A percentile compares a stretch with the other conserved stretches of the same genome.
Evolutionary conservation across 2,888 invertebrate species (phyloP).

Genomic region (Rhagophthalmus giganteus): DNA sequence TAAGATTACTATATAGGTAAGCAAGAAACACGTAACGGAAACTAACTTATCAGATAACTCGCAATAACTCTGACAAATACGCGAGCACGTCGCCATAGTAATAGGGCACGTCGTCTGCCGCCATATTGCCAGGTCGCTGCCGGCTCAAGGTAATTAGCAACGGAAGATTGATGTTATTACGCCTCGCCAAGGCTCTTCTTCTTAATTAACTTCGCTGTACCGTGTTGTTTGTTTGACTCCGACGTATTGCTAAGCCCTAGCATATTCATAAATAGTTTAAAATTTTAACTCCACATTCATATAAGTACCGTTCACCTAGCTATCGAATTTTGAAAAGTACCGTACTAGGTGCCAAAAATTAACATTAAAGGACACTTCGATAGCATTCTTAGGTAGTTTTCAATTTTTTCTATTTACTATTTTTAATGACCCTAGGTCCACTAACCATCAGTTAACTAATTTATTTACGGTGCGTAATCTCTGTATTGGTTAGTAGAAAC

Average conservation of each 20-base stretch:
- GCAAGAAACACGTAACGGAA: constrained; percentile 24
- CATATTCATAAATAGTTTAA: constrained; percentile 24
- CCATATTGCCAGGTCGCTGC: constrained; percentile 38
- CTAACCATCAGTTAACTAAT: not conserved
- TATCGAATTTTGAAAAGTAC: too few species aligned
- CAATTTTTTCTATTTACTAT: not conserved
- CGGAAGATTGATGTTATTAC: constrained; percentile 45
- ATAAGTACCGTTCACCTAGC: too few species aligned
- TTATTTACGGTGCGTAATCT: too few species aligned
- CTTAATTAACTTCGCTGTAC: constrained; percentile 44
- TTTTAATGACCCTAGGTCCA: not conserved
- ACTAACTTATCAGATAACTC: constrained; percentile 30
- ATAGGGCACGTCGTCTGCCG: constrained; percentile 38
- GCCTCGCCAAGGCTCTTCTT: constrained; percentile 42
- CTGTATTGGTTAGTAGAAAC: too few species aligned
- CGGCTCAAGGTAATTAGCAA: constrained; percentile 43
- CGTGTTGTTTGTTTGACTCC: constrained; percentile 39
- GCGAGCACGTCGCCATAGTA: constrained; percentile 31
- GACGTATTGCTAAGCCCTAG: constrained; percentile 26
- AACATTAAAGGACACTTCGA: too few species aligned
- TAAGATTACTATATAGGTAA: constrained; percentile 20
- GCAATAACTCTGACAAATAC: constrained; percentile 31
- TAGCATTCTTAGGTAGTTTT: not conserved
- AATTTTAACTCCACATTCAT: too few species aligned
- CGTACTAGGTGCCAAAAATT: not conserved